Conservation (phyloP, 2,888 invertebrate genomes). For the Nephrocerus scutellatus region DNA sequence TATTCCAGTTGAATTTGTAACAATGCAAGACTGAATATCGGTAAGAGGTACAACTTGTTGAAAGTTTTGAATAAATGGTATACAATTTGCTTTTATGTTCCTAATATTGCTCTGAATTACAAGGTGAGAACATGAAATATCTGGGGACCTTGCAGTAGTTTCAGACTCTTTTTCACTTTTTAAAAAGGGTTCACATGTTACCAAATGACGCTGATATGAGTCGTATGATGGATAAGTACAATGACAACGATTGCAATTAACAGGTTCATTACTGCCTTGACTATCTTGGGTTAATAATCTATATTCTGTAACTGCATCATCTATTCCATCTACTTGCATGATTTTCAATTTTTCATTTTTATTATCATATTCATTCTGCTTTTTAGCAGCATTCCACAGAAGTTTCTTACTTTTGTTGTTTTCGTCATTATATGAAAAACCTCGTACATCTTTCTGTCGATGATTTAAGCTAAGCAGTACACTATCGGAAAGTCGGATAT, state of each 20-base stretch:
- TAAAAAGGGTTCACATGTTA: conserved; percentile 66
- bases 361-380: conserved; percentile 25
- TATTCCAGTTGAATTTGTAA: no score
- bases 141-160: conserved; percentile 52
- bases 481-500: conserved; percentile 48
- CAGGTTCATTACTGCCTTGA: conserved; percentile 50
- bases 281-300: conserved; percentile 41
- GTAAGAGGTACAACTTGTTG: no score
- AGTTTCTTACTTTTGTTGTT: conserved; percentile 29
- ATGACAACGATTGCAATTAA: conserved; percentile 80
- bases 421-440: conserved; percentile 18
- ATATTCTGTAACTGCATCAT: conserved; percentile 55
- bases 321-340: conserved; percentile 63
- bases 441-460: conserved; percentile 27
- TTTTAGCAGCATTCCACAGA: conserved; percentile 44
- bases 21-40: no score
- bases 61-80: no score
- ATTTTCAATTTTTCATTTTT: conserved; percentile 46
- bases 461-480: conserved; percentile 38
- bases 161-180: conserved; percentile 80
- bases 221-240: conserved; percentile 77
- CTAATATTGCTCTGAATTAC: no score
- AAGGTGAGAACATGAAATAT: no score
- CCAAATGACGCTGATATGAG: conserved; percentile 72
- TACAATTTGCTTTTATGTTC: no score